Evolutionary conservation across 2,888 invertebrate species (phyloP).

Genomic region (Hydropsyche betteni): DNA sequence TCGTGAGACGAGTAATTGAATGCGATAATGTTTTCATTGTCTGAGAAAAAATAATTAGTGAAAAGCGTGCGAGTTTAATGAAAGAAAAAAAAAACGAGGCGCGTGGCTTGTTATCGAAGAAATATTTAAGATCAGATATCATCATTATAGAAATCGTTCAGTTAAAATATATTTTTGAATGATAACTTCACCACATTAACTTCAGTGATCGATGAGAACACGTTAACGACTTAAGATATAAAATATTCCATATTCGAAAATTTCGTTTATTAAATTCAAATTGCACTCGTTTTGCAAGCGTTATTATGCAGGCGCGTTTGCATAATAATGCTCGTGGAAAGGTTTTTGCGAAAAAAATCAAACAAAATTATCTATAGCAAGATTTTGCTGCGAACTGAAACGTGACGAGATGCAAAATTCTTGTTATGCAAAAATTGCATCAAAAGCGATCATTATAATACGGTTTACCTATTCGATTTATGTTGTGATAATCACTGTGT

Average conservation of each 20-base stretch:
- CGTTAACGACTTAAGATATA: no score
- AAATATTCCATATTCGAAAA: no score
- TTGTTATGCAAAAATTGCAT: not conserved
- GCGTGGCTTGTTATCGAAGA: no score
- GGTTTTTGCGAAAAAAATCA: not conserved
- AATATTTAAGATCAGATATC: no score
- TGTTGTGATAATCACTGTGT: conserved; percentile 42
- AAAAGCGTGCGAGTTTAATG: no score
- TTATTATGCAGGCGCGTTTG: not conserved
- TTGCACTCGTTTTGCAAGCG: not conserved
- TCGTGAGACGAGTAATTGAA: no score
- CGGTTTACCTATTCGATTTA: conserved; percentile 38
- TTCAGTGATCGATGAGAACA: no score
- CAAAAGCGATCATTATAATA: conserved; percentile 20
- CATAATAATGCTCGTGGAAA: not conserved
- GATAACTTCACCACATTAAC: not conserved
- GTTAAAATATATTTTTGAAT: not conserved
- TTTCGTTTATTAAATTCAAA: no score
- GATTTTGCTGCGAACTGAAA: not conserved
- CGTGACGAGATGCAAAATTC: not conserved
- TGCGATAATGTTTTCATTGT: no score
- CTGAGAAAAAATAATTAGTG: no score
- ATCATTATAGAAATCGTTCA: not conserved
- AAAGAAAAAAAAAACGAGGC: no score
- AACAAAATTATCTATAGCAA: not conserved